Evolutionary conservation across 2,113 vertebrate species (phyloP), one percentile per base, ranked within the genome.

Genomic region (Psilopsiagon aurifrons): DNA sequence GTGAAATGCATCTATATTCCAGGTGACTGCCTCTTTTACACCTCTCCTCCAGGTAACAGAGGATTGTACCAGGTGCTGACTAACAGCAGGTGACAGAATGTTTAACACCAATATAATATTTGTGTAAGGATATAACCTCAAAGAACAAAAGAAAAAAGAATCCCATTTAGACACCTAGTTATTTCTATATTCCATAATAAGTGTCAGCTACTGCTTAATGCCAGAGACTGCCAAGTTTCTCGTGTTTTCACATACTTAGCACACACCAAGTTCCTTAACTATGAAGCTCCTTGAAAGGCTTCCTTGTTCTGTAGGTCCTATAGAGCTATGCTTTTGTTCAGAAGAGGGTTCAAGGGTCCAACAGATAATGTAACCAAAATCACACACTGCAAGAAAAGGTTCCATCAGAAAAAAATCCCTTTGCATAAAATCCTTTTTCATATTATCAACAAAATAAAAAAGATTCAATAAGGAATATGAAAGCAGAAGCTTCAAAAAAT

Each of bases 41-140:
- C 44, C 27, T 86, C 35, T 71, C 0, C 35, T 92, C 63, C 31
- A 68, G 59, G 62, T 62, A 95, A 2, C 41, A 71, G 43, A 87
- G 28, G 2, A 64, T 68, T 88, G 35, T 82, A 73, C n/a, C 54
- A 96, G 78, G 44, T 87, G 67, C 62, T 85, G 44, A 49, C 44
- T 59, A 94, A 41, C 67, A 89, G 87, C 89, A 91, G 74, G 67
- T 66, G 57, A 87, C 80, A 83, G 81, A 88, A 92, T 22, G 52
- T 81, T 92, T 91, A 89, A 79, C 20, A 76, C 14, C 24, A 83
- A 69, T 88, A 73, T 87, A 95, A 82, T 75, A 83, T 14, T 69
- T 79, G 9, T 52, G 13, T 90, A 82, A 85, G 33, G 57, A 64
- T 52, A 73, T 59, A 89, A 87, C 13, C 17, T 87, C 33, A 87